phyloP scores from a whole-genome alignment of 1,140 invertebrate genomes.

The Pemphigus obesinymphae region DNA sequence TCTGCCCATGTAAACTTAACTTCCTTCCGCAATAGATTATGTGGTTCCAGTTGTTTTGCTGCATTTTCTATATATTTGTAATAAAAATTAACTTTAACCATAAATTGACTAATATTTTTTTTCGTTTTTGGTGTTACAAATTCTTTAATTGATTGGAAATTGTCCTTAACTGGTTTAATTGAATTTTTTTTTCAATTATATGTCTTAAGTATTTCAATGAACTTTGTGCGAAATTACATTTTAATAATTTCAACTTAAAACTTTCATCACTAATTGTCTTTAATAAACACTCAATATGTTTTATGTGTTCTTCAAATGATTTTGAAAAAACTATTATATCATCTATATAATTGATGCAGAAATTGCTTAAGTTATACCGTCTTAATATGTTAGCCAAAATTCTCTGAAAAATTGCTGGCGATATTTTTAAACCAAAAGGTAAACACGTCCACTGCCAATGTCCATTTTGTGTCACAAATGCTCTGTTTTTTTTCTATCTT shows the following conservation, averaged over 20 bases:
- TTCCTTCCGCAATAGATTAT: not conserved
- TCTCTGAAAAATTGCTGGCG: conserved; percentile 52
- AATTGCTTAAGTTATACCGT: conserved; percentile 31
- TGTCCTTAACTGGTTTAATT: conserved; percentile 45
- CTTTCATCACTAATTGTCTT: conserved; percentile 46
- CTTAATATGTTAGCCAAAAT: conserved; percentile 41
- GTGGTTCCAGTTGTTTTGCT: not conserved
- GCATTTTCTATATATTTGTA: conserved; percentile 42
- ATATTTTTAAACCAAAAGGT: conserved; percentile 49
- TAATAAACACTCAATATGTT: conserved; percentile 19
- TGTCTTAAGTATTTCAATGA: conserved; percentile 49
- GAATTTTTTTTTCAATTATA: conserved; percentile 48
- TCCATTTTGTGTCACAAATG: conserved; percentile 50
- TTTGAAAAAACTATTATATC: conserved; percentile 46
- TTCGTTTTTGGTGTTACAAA: conserved; percentile 46
- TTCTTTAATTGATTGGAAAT: conserved; percentile 49
- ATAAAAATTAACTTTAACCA: conserved; percentile 50
- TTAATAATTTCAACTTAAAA: conserved; percentile 49
- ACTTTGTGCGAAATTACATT: conserved; percentile 49
- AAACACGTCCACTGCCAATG: conserved; percentile 49
- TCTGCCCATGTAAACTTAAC: not conserved
- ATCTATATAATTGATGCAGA: conserved; percentile 45
- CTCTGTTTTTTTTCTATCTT: conserved; percentile 50
- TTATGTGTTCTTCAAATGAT: conserved; percentile 44
- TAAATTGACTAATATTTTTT: conserved; percentile 47